Conservation (phyloP, 2,797 vertebrate species). For the Alectoris magna region DNA sequence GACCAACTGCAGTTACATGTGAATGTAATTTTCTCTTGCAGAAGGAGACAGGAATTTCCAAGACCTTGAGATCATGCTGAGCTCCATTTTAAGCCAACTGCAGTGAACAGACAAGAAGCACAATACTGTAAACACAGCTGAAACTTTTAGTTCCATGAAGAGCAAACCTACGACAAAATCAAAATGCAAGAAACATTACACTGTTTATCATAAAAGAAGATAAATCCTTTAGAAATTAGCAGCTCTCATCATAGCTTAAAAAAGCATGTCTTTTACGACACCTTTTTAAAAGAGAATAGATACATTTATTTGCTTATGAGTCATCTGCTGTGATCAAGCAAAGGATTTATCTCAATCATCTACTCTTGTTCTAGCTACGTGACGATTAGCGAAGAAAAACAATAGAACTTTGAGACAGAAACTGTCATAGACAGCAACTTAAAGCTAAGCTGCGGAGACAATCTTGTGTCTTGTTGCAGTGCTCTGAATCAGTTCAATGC, state of each 20-base stretch:
- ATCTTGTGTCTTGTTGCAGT: not conserved
- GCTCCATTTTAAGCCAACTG: not conserved
- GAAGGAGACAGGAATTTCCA: constrained; percentile 1
- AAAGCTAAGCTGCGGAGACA: not conserved
- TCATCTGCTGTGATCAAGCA: not conserved
- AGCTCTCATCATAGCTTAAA: not conserved
- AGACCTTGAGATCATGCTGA: not conserved
- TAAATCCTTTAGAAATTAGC: not conserved
- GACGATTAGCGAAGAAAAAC: constrained; percentile 6
- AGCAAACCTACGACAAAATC: not conserved
- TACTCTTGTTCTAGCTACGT: not conserved
- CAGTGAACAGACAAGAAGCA: not conserved
- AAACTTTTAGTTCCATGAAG: not conserved
- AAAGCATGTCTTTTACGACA: not conserved
- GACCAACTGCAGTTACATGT: not conserved
- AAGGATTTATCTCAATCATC: not conserved
- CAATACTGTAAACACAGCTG: not conserved
- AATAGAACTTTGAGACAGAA: not conserved
- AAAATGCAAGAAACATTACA: not conserved
- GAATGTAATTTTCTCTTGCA: constrained; percentile 12
- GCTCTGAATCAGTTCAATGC: not conserved
- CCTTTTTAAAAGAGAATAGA: not conserved
- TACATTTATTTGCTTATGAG: constrained; percentile 10
- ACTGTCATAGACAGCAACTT: not conserved
- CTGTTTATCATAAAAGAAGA: not conserved